phyloP scores from a whole-genome alignment of 2,888 invertebrate genomes.

The Diaphora mendica region DNA sequence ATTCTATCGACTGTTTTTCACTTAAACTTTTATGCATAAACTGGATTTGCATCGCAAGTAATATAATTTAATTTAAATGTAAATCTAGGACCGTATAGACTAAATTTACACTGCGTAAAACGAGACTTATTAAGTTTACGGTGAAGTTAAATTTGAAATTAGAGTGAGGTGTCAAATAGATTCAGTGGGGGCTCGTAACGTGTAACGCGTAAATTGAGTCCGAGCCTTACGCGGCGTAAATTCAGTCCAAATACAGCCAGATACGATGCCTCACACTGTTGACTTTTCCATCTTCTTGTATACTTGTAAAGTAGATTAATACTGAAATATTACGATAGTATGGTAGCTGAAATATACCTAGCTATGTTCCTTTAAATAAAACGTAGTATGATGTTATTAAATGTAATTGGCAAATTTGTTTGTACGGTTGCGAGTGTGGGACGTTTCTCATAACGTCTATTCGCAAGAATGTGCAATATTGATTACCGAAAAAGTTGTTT shows the following conservation, averaged over 20 bases:
- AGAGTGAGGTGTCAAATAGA: conserved; percentile 40
- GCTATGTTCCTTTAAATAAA: conserved; percentile 76
- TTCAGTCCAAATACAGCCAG: conserved; percentile 48
- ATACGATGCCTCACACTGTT: conserved; percentile 62
- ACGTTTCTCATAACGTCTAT: conserved; percentile 37
- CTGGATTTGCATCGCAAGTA: conserved; percentile 44
- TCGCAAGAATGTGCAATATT: conserved; percentile 35
- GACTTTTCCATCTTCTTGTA: conserved; percentile 72
- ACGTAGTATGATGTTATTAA: conserved; percentile 71
- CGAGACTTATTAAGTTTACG: conserved; percentile 44
- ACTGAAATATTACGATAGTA: conserved; percentile 68
- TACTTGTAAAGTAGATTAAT: conserved; percentile 78
- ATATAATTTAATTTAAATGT: conserved; percentile 48
- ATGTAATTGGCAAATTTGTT: conserved; percentile 69
- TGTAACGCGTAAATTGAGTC: conserved; percentile 12
- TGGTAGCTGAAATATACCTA: conserved; percentile 76
- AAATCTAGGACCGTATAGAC: conserved; percentile 42
- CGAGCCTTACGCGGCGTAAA: conserved; percentile 34
- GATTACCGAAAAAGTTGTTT: conserved; percentile 44
- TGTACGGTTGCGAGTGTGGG: conserved; percentile 56
- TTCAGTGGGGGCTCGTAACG: conserved; percentile 28
- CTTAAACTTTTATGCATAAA: conserved; percentile 56
- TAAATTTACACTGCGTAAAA: conserved; percentile 46
- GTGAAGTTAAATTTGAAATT: conserved; percentile 40
- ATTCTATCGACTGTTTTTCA: conserved; percentile 80